These are phyloP conservation scores for Natrix natrix DNA, from an alignment of 2,797 vertebrate genomes.

Conservation along the genomic window DNA sequence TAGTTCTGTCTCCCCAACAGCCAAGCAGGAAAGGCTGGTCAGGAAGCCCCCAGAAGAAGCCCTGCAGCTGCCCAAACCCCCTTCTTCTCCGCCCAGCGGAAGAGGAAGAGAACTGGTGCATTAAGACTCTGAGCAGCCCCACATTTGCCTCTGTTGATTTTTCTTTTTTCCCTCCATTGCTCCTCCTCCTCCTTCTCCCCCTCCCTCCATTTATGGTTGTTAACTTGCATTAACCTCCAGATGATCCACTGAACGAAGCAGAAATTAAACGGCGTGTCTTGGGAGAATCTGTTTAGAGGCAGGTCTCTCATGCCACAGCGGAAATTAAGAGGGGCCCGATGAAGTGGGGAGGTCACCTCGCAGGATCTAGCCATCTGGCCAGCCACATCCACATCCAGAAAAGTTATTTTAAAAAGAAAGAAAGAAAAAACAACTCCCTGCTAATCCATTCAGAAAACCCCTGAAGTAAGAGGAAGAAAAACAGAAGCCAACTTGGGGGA, in stretches of 20 bases:
- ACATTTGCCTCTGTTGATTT: constrained; percentile 31
- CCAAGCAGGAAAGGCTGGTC: background rate
- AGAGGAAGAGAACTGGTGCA: constrained; percentile 15
- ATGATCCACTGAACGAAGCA: background rate
- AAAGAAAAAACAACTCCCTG: background rate
- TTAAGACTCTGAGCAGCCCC: constrained; percentile 3
- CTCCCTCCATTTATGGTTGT: constrained; percentile 5
- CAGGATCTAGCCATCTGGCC: background rate
- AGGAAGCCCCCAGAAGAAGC: background rate
- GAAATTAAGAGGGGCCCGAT: background rate
- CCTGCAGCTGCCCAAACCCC: constrained; percentile 43
- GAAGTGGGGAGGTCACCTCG: background rate
- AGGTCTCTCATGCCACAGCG: background rate
- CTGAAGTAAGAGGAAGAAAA: background rate
- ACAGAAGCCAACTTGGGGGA: background rate
- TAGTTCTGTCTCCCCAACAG: background rate
- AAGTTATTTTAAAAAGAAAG: background rate
- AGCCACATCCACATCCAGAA: background rate
- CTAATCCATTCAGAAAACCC: background rate
- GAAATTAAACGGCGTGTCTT: constrained; percentile 14
- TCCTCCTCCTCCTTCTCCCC: background rate
- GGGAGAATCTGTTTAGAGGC: background rate
- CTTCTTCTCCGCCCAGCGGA: constrained; percentile 37
- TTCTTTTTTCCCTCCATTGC: constrained; percentile 20
- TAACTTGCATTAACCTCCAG: constrained; percentile 36